phyloP scores from a whole-genome alignment of 2,113 vertebrate species.

The Gavia stellata region DNA sequence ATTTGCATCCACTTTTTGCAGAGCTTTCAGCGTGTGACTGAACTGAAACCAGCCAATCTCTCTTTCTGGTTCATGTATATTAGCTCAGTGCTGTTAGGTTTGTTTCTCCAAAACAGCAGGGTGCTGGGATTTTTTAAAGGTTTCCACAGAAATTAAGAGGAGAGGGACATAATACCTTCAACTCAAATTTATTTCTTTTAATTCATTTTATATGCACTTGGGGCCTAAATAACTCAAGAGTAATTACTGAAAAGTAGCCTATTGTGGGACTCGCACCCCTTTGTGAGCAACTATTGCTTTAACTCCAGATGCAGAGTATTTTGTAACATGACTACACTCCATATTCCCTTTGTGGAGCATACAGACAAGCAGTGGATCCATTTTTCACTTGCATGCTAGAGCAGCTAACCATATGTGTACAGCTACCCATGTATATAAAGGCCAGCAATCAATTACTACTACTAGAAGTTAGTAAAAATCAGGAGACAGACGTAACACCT shows the following conservation, averaged over 20 bases:
- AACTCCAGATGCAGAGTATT: constrained; percentile 49
- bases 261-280: constrained; percentile 56
- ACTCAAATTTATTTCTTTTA: constrained; percentile 64
- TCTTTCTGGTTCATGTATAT: constrained; percentile 43
- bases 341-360: constrained; percentile 14
- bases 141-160: constrained; percentile 55
- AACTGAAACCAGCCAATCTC: constrained; percentile 17
- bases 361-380: background rate
- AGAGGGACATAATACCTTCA: constrained; percentile 55
- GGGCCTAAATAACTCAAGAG: constrained; percentile 52
- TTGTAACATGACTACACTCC: background rate
- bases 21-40: background rate
- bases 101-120: constrained; percentile 54
- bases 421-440: background rate
- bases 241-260: constrained; percentile 58
- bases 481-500: background rate
- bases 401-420: background rate
- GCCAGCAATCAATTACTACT: background rate
- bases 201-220: constrained; percentile 61
- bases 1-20: constrained; percentile 4
- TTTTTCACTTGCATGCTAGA: constrained; percentile 1
- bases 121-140: constrained; percentile 44
- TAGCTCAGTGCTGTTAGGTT: constrained; percentile 32
- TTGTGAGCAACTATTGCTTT: constrained; percentile 49
- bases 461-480: background rate